phyloP scores from a whole-genome alignment of 2,888 invertebrate species.

The Caenorhabditis sinica region DNA sequence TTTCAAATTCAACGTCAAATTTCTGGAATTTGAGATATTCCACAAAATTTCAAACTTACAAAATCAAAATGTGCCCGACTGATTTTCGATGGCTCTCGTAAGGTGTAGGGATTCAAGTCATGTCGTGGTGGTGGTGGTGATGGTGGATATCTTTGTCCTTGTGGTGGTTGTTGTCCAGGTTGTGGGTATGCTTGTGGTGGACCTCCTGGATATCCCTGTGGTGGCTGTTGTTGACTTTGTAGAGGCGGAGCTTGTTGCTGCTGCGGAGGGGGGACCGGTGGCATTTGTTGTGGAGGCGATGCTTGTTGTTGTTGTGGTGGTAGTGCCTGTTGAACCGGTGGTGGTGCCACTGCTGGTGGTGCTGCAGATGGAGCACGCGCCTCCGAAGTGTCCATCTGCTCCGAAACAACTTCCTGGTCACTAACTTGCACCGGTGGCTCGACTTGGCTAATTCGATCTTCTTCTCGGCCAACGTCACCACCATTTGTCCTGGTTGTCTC shows the following conservation, averaged over 20 bases:
- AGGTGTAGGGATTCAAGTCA: too few relatives aligned
- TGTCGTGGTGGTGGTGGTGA: conserved; percentile 30
- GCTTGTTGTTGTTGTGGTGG: conserved; percentile 29
- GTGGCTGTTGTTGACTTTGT: too few relatives aligned
- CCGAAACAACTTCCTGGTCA: conserved; percentile 31
- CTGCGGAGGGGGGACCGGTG: conserved; percentile 32
- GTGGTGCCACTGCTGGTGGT: conserved; percentile 31
- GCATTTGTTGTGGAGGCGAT: too few relatives aligned
- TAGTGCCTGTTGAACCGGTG: conserved; percentile 21
- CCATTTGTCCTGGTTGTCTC: too few relatives aligned
- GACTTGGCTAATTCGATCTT: too few relatives aligned
- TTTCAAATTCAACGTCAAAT: too few relatives aligned
- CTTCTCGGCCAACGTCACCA: too few relatives aligned
- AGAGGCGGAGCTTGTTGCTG: conserved; percentile 34
- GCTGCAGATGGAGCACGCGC: conserved; percentile 49
- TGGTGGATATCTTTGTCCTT: conserved; percentile 58
- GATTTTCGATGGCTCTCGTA: too few relatives aligned
- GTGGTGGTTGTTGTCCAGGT: conserved; percentile 21
- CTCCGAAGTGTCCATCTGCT: conserved; percentile 65
- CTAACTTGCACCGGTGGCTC: conserved; percentile 67
- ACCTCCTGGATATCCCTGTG: conserved; percentile 49
- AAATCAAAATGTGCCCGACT: too few relatives aligned
- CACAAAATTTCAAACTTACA: too few relatives aligned
- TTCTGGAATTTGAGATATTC: too few relatives aligned
- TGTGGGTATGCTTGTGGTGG: conserved; percentile 64